Evolutionary conservation across 2,888 invertebrate genomes (phyloP).

Genomic region (Parascotia fuliginaria): DNA sequence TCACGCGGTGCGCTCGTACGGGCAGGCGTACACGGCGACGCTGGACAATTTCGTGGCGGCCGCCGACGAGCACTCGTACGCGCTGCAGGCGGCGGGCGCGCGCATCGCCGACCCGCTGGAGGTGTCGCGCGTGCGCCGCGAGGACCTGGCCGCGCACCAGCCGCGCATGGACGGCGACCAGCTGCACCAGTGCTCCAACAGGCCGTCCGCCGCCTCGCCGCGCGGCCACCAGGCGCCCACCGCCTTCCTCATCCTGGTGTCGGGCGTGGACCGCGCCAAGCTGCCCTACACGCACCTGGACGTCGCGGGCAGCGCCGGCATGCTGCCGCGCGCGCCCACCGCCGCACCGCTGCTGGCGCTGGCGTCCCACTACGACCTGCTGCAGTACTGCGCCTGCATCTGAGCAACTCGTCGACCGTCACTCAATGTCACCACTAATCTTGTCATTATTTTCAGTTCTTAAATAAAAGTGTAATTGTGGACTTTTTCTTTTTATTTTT

Average conservation of each 20-base stretch:
- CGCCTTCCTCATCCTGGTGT: slow-evolving; percentile 93
- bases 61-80: slow-evolving; percentile 76
- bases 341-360: slow-evolving; percentile 91
- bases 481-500: too few species aligned
- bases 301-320: slow-evolving; percentile 92
- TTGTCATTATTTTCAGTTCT: too few species aligned
- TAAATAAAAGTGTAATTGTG: too few species aligned
- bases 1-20: slow-evolving; percentile 90
- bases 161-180: slow-evolving; percentile 93
- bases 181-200: slow-evolving; percentile 88
- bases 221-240: slow-evolving; percentile 92
- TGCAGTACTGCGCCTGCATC: slow-evolving; percentile 7
- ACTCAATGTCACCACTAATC: too few species aligned
- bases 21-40: slow-evolving; percentile 90
- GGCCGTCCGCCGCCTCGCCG: slow-evolving; percentile 88
- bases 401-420: too few species aligned
- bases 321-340: slow-evolving; percentile 90
- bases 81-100: slow-evolving; percentile 88
- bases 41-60: slow-evolving; percentile 92
- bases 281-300: slow-evolving; percentile 93
- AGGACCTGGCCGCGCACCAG: slow-evolving; percentile 89
- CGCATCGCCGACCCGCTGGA: slow-evolving; percentile 92
- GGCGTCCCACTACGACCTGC: slow-evolving; percentile 59
- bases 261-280: slow-evolving; percentile 91
- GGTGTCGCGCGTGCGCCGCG: slow-evolving; percentile 89